Evolutionary conservation across 53 echinoderm and acorn worm genomes (phyloP), one percentile per base, ranked within the genome.

Genomic region (Crossaster papposus): DNA sequence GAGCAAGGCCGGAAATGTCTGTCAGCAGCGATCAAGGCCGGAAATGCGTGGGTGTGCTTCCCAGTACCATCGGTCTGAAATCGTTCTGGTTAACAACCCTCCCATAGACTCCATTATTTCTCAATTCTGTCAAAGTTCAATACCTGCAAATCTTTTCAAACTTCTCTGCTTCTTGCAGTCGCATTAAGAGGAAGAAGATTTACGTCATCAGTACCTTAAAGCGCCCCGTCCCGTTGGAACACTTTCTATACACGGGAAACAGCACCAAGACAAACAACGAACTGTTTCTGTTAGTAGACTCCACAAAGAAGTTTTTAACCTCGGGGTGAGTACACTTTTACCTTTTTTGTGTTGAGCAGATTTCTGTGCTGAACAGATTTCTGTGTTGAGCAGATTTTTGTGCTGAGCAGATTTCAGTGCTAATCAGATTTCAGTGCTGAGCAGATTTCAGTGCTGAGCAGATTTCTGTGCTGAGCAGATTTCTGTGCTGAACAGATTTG

Each of bases 201-300:
- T 96, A 89, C 89, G 99, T 98, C 85, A 98, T 98, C 85, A 98
- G 99, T 77, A 96, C 99, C 12, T 65, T 98, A 89, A 96, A 98
- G 80, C 90, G 96, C 23, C 99, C 99, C 1, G 99, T 98, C n/a
- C 99, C 99, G 5, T 65, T 98, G 90, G 99, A 98, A 71, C 99
- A 98, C 64, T 96, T 37, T 75, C 92, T 98, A 51, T 98, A 96
- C 92, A 96, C 99, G 14, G 99, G 99, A 24, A 98, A 98, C 92
- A 98, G 96, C 78, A 94, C 90, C 28, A 98, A 96, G 91, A 96
- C 99, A 8, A 96, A 90, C 79, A 93, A 93, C 65, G 94, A 98
- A 85, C 76, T 95, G 9, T 98, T 98, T n/a, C 84, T 96, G 32
- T 92, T 98, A 22, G 93, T 98, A 9, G 99, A 98, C 55, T 80